Evolutionary conservation across 1,140 invertebrate species (phyloP), one percentile per base, ranked within the genome.

Genomic region (Coelopa frigida): DNA sequence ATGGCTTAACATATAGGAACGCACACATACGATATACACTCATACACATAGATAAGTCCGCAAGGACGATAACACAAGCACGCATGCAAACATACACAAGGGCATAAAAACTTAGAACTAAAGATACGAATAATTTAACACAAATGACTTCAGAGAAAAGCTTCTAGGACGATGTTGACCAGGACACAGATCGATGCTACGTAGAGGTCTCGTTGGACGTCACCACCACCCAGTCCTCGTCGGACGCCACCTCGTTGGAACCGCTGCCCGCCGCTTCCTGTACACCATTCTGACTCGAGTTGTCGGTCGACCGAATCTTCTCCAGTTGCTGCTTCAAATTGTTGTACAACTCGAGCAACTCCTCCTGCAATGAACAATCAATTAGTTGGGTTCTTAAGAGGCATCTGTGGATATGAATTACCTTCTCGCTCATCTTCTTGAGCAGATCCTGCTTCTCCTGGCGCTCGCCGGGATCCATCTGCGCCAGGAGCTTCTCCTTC

Each of bases 361-460:
- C 48, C 35, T 53, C 44, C 51, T 53, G 29, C 7, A 44, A 43
- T 24, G 24, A 3, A 22, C 27, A 14, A 36, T 24, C 15, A 37
- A 44, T 44, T 31, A 44, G 5, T 35, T 35, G n/a, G 5, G n/a
- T 6, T 39, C 23, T n/a, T 21, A 21, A 7, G 23, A 39, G 20
- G n/a, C n/a, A n/a, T n/a, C n/a, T n/a, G n/a, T n/a, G n/a, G n/a
- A n/a, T n/a, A 7, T 42, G 5, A 20, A 45, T 35, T 45, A 53
- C 60, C 51, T 59, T 65, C 26, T 68, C 58, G 37, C 59, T 57
- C 3, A 68, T 59, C 46, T 68, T 68, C 26, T 56, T 54, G 24
- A 68, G 22, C 2, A 63, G 36, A 18, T 65, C 58, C 42, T 58
- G 44, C 29, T 68, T 67, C 23, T 62, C 49, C 14, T 63, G 51